Conservation (phyloP, 2,113 vertebrate species). For the Reinhardtius hippoglossoides region DNA sequence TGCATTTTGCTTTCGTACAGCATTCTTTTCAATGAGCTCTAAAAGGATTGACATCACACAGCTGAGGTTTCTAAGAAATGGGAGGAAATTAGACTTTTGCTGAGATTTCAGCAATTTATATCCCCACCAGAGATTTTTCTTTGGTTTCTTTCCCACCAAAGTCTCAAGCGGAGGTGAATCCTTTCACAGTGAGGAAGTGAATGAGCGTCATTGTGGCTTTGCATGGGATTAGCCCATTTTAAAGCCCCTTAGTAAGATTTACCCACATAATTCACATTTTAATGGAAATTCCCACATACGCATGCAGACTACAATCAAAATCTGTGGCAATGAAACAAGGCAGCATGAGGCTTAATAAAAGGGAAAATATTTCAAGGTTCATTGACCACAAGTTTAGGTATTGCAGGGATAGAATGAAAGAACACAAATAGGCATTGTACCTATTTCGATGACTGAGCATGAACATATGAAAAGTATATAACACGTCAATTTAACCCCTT, state of each 20-base stretch:
- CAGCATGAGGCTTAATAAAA: conserved; percentile 27
- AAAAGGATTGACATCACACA: conserved; percentile 13
- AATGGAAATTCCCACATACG: conserved; percentile 61
- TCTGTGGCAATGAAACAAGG: conserved; percentile 53
- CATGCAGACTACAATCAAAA: conserved; percentile 53
- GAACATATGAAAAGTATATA: background rate
- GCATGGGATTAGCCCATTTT: conserved; percentile 77
- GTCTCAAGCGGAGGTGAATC: conserved; percentile 59
- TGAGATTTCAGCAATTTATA: conserved; percentile 46
- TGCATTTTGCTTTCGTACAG: background rate
- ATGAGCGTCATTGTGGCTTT: conserved; percentile 75
- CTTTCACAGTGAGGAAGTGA: conserved; percentile 69
- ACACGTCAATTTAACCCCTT: background rate
- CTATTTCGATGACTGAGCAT: background rate
- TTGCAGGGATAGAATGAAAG: conserved; percentile 28
- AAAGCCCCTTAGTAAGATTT: conserved; percentile 77
- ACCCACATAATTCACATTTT: conserved; percentile 73
- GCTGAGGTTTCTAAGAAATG: conserved; percentile 17
- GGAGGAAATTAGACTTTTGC: conserved; percentile 45
- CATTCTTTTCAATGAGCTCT: conserved; percentile 31
- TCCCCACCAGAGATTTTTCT: conserved; percentile 36
- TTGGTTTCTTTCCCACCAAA: conserved; percentile 64
- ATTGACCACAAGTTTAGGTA: conserved; percentile 34
- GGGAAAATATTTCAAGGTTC: conserved; percentile 38
- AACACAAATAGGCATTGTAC: background rate